Percentiles rank a stretch among this genome's conserved stretches.
phyloP scores from a whole-genome alignment of 2,797 vertebrate species.

The Poeciliopsis gracilis region DNA sequence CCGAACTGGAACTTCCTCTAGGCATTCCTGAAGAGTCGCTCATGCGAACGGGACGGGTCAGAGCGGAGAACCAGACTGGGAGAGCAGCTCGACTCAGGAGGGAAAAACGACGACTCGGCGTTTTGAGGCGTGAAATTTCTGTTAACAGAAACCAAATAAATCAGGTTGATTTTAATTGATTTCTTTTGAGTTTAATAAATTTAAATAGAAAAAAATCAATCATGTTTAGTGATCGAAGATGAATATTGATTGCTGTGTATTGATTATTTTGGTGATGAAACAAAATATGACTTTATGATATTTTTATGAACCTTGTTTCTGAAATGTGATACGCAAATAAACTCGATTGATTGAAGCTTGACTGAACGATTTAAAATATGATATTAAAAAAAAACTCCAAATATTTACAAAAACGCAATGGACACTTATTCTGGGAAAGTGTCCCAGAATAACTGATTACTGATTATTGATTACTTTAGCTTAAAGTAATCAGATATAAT shows the following conservation, averaged over 20 bases:
- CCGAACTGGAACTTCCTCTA: constrained; percentile 3
- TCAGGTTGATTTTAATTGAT: not conserved
- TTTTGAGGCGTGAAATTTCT: not conserved
- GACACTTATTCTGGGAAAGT: not conserved
- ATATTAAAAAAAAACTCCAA: not conserved
- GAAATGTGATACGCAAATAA: too few relatives aligned
- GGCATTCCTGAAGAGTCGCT: constrained; percentile 18
- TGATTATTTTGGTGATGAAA: too few relatives aligned
- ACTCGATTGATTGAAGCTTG: too few relatives aligned
- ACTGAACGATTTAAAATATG: not conserved
- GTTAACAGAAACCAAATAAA: not conserved
- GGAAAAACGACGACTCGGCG: not conserved
- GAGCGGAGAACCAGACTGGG: not conserved
- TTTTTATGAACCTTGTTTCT: too few relatives aligned
- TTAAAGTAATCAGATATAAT: too few relatives aligned
- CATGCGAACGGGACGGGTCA: not conserved
- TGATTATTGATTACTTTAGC: too few relatives aligned
- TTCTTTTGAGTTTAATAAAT: too few relatives aligned
- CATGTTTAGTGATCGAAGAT: too few relatives aligned
- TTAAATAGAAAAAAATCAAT: too few relatives aligned
- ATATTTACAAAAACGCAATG: not conserved
- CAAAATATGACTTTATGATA: too few relatives aligned
- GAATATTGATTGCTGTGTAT: too few relatives aligned
- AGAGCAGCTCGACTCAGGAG: not conserved
- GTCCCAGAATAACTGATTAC: too few relatives aligned